These are phyloP conservation scores for Actinemys pallida DNA, from an alignment of 2,113 vertebrate genomes.

Conservation along the genomic window DNA sequence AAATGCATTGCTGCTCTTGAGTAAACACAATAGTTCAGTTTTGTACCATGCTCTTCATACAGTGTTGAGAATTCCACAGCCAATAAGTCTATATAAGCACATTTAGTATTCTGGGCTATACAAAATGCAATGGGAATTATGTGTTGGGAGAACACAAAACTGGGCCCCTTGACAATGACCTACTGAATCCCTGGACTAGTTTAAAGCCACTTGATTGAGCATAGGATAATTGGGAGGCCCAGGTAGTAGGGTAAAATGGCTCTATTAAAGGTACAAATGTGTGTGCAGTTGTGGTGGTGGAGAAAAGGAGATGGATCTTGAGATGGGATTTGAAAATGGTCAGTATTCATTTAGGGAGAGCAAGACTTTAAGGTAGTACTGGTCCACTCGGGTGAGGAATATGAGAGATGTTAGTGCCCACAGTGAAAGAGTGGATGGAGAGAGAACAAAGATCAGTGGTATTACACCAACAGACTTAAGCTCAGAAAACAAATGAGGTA, in stretches of 20 bases:
- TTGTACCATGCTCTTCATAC: not conserved
- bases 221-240: not conserved
- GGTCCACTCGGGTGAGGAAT: not conserved
- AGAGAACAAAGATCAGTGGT: not conserved
- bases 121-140: not conserved
- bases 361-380: not conserved
- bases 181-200: not conserved
- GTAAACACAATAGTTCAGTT: not conserved
- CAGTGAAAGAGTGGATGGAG: not conserved
- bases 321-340: not conserved
- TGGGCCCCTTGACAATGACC: not conserved
- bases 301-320: not conserved
- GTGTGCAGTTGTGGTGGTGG: not conserved
- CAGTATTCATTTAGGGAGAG: not conserved
- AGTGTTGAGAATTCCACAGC: not conserved
- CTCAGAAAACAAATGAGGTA: not conserved
- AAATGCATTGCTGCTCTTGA: slow-evolving; percentile 23
- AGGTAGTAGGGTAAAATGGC: not conserved
- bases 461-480: not conserved
- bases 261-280: not conserved
- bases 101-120: not conserved
- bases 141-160: not conserved
- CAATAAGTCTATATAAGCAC: not conserved
- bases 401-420: not conserved
- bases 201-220: not conserved